phyloP scores from a whole-genome alignment of 37 sponge, comb jelly and placozoan species.

The Agelas oroides region DNA sequence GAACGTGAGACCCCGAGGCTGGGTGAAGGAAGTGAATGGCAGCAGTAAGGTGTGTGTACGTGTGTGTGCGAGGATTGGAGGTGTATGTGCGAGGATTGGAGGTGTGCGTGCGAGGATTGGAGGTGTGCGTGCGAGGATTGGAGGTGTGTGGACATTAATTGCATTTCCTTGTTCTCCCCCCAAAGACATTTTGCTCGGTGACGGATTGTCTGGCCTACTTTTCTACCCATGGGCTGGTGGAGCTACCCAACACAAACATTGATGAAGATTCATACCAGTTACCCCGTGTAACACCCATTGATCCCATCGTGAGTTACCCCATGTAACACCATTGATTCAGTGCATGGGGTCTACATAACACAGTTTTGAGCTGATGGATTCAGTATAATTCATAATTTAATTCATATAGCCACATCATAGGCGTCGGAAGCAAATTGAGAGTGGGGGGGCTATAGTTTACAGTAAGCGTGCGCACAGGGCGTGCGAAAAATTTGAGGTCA shows the following conservation, averaged over 20 bases:
- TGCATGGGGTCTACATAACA: neutral
- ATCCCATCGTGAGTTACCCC: slow-evolving; percentile 37
- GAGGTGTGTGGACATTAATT: too few relatives aligned
- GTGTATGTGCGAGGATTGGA: neutral
- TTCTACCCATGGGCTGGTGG: slow-evolving; percentile 39
- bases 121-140: neutral
- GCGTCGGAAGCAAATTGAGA: too few relatives aligned
- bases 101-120: neutral
- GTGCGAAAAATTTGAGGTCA: too few relatives aligned
- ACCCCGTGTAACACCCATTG: slow-evolving; percentile 29
- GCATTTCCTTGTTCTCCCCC: too few relatives aligned
- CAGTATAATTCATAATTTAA: too few relatives aligned
- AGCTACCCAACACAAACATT: neutral
- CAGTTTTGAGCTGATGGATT: too few relatives aligned
- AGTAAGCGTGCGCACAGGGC: too few relatives aligned
- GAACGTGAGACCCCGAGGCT: neutral
- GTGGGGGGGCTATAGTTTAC: too few relatives aligned
- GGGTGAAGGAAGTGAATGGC: too few relatives aligned
- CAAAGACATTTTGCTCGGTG: neutral
- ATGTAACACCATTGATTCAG: too few relatives aligned
- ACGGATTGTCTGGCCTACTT: slow-evolving; percentile 46
- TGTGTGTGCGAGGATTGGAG: neutral
- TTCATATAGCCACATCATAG: too few relatives aligned
- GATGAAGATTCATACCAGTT: slow-evolving; percentile 32
- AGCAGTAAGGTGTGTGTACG: too few relatives aligned